Percentiles rank a stretch among this genome's conserved stretches.
These are phyloP conservation scores for Notolabrus celidotus DNA, from an alignment of 2,797 vertebrate genomes.

Conservation along the genomic window DNA sequence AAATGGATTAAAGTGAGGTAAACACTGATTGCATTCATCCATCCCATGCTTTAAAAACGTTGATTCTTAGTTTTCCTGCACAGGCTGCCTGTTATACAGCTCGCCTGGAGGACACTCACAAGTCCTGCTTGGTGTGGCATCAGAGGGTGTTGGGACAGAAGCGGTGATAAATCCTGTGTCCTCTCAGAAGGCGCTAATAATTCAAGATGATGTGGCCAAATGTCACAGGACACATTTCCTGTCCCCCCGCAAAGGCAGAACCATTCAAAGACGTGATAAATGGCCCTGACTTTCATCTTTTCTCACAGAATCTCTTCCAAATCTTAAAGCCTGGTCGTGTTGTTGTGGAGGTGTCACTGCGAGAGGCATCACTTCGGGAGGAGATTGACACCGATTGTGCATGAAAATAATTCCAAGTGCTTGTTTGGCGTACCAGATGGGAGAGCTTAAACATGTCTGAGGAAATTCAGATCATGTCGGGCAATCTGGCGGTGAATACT, in stretches of 20 bases:
- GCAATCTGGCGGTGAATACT: conserved; percentile 29
- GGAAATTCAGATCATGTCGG: conserved; percentile 33
- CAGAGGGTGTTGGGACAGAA: conserved; percentile 76
- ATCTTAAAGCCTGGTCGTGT: conserved; percentile 52
- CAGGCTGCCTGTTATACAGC: conserved; percentile 76
- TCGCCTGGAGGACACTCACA: conserved; percentile 76
- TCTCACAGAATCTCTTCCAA: conserved; percentile 54
- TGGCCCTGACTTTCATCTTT: conserved; percentile 60
- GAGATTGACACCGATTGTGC: conserved; percentile 17
- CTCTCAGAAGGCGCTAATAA: conserved; percentile 80
- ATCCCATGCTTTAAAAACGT: conserved; percentile 38
- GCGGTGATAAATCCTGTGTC: conserved; percentile 82
- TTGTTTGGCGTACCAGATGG: conserved; percentile 49
- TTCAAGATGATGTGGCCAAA: conserved; percentile 85
- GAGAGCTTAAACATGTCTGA: conserved; percentile 38
- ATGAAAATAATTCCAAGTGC: conserved; percentile 14
- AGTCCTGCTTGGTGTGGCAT: conserved; percentile 74
- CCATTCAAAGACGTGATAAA: conserved; percentile 72
- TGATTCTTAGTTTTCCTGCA: conserved; percentile 50
- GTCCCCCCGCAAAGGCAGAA: conserved; percentile 71
- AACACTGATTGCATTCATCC: background rate
- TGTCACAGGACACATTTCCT: conserved; percentile 84
- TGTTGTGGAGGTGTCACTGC: conserved; percentile 36
- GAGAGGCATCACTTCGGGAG: conserved; percentile 33
- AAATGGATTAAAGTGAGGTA: background rate